A percentile compares a stretch with the other conserved stretches of the same genome.
Evolutionary conservation across 2,888 invertebrate species (phyloP).

Genomic region (Idaea biselata): DNA sequence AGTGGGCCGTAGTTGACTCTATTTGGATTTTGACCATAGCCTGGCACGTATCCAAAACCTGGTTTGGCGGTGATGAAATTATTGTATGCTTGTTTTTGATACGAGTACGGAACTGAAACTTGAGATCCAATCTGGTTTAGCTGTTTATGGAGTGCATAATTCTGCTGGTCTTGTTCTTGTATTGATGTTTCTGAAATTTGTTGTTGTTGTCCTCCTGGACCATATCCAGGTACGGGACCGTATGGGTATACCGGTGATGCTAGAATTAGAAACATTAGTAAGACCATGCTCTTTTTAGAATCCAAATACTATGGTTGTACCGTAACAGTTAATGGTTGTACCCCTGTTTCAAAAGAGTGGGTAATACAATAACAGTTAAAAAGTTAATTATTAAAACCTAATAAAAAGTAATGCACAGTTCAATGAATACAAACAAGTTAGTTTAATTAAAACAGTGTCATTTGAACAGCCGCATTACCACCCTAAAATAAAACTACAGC

Average conservation of each 20-base stretch:
- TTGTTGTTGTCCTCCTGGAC: too few relatives aligned
- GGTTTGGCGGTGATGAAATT: too few relatives aligned
- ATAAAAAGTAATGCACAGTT: conserved; percentile 1
- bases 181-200: too few relatives aligned
- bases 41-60: background rate
- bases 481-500: conserved; percentile 1
- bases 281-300: background rate
- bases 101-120: too few relatives aligned
- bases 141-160: too few relatives aligned
- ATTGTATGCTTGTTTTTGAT: too few relatives aligned
- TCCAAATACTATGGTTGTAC: background rate
- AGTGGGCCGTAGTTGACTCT: background rate
- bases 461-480: background rate
- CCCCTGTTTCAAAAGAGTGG: background rate
- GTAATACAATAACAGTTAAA: background rate
- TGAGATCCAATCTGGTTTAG: too few relatives aligned
- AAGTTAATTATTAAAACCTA: conserved; percentile 1
- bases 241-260: background rate
- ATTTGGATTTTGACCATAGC: background rate
- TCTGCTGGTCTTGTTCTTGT: too few relatives aligned
- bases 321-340: too few relatives aligned
- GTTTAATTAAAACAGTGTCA: background rate
- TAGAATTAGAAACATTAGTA: background rate
- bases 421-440: conserved; percentile 2
- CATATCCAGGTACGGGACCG: background rate